Evolutionary conservation across 2,113 vertebrate genomes (phyloP).

Genomic region (Pteruthius melanotis): DNA sequence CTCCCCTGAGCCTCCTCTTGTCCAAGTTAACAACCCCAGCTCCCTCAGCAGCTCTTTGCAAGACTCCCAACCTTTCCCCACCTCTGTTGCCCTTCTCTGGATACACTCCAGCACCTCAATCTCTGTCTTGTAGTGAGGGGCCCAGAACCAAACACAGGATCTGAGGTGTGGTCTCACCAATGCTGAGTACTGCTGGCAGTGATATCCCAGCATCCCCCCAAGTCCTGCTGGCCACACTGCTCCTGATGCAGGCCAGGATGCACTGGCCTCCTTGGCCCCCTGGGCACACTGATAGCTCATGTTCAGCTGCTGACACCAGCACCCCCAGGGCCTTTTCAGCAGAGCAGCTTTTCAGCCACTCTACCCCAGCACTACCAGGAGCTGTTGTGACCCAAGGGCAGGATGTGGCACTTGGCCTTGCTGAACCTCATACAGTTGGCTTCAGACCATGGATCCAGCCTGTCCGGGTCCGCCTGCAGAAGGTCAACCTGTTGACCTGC

Average conservation of each 20-base stretch:
- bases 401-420: not conserved
- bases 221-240: not conserved
- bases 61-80: not conserved
- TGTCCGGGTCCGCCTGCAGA: not conserved
- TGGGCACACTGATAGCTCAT: not conserved
- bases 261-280: not conserved
- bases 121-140: not conserved
- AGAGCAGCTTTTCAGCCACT: not conserved
- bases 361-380: not conserved
- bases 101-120: not conserved
- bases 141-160: not conserved
- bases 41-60: not conserved
- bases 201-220: not conserved
- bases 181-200: not conserved
- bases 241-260: not conserved
- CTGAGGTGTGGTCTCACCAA: not conserved
- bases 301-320: not conserved
- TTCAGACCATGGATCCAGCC: not conserved
- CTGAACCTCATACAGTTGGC: accelerated
- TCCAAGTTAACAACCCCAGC: not conserved
- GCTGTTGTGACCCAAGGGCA: not conserved
- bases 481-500: no score
- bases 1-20: not conserved
- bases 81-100: not conserved
- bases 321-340: not conserved